These are phyloP conservation scores for Lagria hirta DNA, from an alignment of 2,888 invertebrate genomes.

Conservation along the genomic window DNA sequence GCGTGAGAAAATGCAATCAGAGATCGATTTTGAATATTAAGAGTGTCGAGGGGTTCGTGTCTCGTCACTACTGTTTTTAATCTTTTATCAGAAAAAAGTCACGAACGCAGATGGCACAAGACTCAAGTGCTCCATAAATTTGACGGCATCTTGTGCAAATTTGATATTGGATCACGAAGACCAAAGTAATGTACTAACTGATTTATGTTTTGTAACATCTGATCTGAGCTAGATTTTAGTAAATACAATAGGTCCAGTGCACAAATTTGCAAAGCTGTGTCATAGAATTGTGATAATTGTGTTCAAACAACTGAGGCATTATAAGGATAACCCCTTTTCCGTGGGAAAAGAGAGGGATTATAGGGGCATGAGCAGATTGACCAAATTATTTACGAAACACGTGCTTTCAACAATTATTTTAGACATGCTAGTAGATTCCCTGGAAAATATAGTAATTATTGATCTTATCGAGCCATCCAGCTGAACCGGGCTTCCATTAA, in stretches of 20 bases:
- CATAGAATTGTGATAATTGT: constrained; percentile 31
- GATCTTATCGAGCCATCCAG: no score
- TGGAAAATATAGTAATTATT: no score
- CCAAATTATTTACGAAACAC: constrained; percentile 27
- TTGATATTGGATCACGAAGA: constrained; percentile 44
- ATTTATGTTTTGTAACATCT: constrained; percentile 33
- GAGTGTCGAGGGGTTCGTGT: constrained; percentile 30
- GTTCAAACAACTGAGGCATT: constrained; percentile 28
- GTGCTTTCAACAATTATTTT: constrained; percentile 18
- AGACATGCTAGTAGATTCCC: no score
- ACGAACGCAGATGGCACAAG: constrained; percentile 42
- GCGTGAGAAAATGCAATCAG: constrained; percentile 32
- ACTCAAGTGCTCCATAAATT: constrained; percentile 48
- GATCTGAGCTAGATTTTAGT: constrained; percentile 6
- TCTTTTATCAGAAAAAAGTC: constrained; percentile 36
- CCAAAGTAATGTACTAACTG: constrained; percentile 40
- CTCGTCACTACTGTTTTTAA: constrained; percentile 32
- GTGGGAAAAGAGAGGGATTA: constrained; percentile 23
- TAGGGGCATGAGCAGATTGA: constrained; percentile 21
- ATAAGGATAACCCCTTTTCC: constrained; percentile 34
- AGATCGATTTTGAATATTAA: constrained; percentile 36
- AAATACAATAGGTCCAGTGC: constrained; percentile 17
- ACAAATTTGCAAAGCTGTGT: no score
- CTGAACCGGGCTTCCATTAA: no score
- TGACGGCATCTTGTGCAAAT: constrained; percentile 48